Conservation (phyloP, 1,140 invertebrate genomes). For the Elysia chlorotica region DNA sequence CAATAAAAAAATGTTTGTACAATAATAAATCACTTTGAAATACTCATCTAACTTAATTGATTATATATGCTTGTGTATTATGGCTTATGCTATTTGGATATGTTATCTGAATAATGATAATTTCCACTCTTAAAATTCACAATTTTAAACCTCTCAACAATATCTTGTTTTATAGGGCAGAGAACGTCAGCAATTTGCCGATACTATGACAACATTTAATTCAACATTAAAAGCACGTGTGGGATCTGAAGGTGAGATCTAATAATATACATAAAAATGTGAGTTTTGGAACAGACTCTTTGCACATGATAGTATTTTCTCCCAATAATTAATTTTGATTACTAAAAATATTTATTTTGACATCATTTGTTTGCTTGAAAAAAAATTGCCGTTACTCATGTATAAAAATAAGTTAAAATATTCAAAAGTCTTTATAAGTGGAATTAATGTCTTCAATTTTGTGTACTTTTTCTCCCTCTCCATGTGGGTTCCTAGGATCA, state of each 20-base stretch:
- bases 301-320: neutral
- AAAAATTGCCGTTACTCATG: neutral
- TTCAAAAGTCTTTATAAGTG: neutral
- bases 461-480: neutral
- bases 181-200: constrained; percentile 54
- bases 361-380: neutral
- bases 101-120: neutral
- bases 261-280: too few species aligned
- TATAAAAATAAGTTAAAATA: neutral
- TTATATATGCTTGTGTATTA: neutral
- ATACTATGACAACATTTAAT: constrained; percentile 56
- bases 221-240: constrained; percentile 44
- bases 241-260: constrained; percentile 26
- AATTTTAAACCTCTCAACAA: neutral
- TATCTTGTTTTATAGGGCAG: constrained; percentile 44
- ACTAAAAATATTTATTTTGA: neutral
- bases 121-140: neutral
- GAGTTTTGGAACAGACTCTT: neutral
- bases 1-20: neutral
- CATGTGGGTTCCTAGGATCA: too few species aligned
- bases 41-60: neutral
- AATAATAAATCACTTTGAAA: neutral
- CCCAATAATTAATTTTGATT: neutral
- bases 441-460: neutral
- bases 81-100: neutral